Evolutionary conservation across 2,888 invertebrate species (phyloP), one percentile per base, ranked within the genome.

Genomic region (Criorhina ranunculi): DNA sequence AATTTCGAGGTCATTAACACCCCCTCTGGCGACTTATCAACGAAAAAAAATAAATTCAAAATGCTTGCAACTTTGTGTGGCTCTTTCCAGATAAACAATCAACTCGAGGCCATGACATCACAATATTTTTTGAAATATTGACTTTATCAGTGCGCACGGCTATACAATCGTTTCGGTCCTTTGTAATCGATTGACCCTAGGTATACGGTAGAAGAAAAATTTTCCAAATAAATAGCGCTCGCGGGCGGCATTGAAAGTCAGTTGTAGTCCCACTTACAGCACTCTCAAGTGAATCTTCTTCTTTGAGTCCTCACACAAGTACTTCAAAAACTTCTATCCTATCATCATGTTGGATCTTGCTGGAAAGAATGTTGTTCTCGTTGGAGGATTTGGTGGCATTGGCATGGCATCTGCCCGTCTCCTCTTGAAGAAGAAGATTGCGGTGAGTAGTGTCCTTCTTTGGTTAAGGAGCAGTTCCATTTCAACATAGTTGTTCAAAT

Each of bases 281-380:
- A 60, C 85, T 76, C 64, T 70, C 66, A 60, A 80, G 69, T 76
- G 70, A 57, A 60, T 76, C 70, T 76, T 85, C 80, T 85, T 79
- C 66, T 75, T 80, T 46, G 44, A 73, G 51, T 69, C 64, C 69
- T 66, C 64, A 31, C 40, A 60, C 40, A 64, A 76, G 49, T 66
- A 78, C 60, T 51, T 59, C 29, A 73, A 78, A 76, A 62, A 53
- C 33, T 31, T 35, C 24, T 24, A 51, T 24, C 40, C 8, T n/a
- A 24, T 66, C 70, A 87, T 79, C 59, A 91, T 91, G 91, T 90
- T 88, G 86, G 88, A 91, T 85, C 89, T 89, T 87, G 88, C 87
- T 15, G 88, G 88, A 76, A 91, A 91, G 87, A 90, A 91, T 88
- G 89, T 91, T 60, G 89, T 91, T 51, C 90, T 89, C 55, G 89